phyloP scores from a whole-genome alignment of 2,797 vertebrate genomes.

The Aldrovandia affinis region DNA sequence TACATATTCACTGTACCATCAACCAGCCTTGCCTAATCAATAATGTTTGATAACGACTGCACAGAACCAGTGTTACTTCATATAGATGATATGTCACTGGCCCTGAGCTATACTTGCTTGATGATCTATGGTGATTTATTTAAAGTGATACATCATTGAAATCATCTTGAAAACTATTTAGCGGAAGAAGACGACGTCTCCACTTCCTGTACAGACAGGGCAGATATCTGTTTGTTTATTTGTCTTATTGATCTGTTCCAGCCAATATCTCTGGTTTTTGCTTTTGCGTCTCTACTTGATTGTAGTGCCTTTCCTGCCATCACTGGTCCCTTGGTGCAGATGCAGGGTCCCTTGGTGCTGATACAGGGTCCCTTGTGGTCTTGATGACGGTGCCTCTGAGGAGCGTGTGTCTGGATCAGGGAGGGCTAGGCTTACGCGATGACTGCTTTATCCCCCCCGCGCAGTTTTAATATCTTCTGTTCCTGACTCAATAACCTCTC shows the following conservation, averaged over 20 bases:
- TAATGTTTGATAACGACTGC: too few relatives aligned
- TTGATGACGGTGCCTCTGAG: background rate
- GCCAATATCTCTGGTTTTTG: slow-evolving; percentile 8
- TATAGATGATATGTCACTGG: background rate
- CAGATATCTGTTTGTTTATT: background rate
- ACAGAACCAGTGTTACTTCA: too few relatives aligned
- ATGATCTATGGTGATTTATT: slow-evolving; percentile 4
- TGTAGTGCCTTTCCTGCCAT: background rate
- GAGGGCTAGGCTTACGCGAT: background rate
- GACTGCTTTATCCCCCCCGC: too few relatives aligned
- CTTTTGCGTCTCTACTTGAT: background rate
- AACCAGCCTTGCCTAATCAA: too few relatives aligned
- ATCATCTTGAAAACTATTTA: background rate
- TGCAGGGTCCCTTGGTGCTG: background rate
- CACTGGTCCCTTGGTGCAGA: background rate
- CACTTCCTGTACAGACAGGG: background rate
- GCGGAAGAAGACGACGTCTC: background rate
- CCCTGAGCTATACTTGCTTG: too few relatives aligned
- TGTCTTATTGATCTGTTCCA: background rate
- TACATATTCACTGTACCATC: too few relatives aligned
- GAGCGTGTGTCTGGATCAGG: too few relatives aligned
- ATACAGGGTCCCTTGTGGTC: background rate
- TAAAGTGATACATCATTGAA: background rate
- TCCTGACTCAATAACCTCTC: background rate
- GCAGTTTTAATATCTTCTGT: background rate